Evolutionary conservation across 2,888 invertebrate genomes (phyloP), one percentile per base, ranked within the genome.

Genomic region (Aspidiotus rigidus): DNA sequence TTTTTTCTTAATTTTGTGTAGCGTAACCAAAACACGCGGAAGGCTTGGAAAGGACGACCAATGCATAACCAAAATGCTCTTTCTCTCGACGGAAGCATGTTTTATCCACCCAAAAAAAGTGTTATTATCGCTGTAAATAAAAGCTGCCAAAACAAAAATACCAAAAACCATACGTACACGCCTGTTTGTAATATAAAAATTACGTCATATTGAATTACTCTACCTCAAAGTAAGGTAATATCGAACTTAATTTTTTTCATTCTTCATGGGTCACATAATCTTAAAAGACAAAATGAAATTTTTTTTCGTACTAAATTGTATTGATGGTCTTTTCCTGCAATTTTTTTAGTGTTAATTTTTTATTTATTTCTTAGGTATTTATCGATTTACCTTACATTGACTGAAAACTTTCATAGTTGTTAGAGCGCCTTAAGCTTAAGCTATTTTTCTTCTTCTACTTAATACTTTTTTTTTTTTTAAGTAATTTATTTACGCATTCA

Each of bases 51-150:
- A 53, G 39, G 63, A 44, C 39, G 63, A 63, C 63, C 63, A 63
- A 63, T 62, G 62, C 62, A 62, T 63, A 63, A 63, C 63, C 63
- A 63, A 28, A 28, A 63, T 63, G 63, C 63, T 63, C 63, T 63
- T 28, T 28, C 63, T 63, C 49, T 13, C 49, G 63, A 63, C 17
- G 63, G 63, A 63, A 63, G 63, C 63, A 63, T 63, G 63, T 63
- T 54, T 53, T 63, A 62, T 62, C 62, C 53, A 63, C n/a, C 49
- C 49, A 49, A 49, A 13, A n/a, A 11, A 53, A 53, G 63, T 63
- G 63, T 63, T 63, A 63, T 54, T 63, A 63, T 63, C 39, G 63
- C 63, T 63, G 63, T 63, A 63, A 63, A 63, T 63, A 63, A 63
- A 49, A 63, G 63, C 63, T 63, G 63, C 62, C n/a, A 62, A 62